Evolutionary conservation across 2,113 vertebrate species (phyloP).

Genomic region (Indri indri): DNA sequence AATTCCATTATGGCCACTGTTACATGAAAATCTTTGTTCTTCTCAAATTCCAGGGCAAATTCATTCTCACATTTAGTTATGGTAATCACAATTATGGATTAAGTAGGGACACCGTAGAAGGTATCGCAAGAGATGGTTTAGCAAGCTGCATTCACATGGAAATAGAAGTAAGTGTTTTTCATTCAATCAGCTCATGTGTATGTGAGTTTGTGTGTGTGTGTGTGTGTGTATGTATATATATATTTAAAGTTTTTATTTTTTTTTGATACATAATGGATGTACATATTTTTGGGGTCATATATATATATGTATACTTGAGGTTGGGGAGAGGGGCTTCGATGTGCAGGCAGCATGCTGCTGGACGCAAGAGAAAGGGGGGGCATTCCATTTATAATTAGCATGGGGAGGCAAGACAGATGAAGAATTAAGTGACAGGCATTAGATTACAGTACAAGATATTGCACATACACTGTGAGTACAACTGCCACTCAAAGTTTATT

Average conservation of each 20-base stretch:
- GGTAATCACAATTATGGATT: slow-evolving; percentile 89
- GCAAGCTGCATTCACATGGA: slow-evolving; percentile 94
- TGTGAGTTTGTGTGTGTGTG: neutral
- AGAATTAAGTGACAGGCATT: neutral
- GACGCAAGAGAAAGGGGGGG: neutral
- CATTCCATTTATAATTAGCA: neutral
- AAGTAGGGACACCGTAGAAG: slow-evolving; percentile 90
- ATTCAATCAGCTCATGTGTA: neutral
- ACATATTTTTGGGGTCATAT: neutral
- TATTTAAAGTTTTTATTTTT: neutral
- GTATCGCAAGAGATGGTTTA: slow-evolving; percentile 91
- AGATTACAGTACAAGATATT: neutral
- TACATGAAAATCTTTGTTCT: neutral
- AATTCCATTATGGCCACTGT: neutral
- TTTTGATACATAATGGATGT: neutral
- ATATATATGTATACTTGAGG: neutral
- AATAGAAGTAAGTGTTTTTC: slow-evolving; percentile 87
- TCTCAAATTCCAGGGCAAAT: slow-evolving; percentile 89
- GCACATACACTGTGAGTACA: neutral
- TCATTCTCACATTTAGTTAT: slow-evolving; percentile 90
- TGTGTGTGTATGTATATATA: neutral
- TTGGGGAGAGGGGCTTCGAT: neutral
- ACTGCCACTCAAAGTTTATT: neutral
- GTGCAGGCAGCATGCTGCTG: neutral
- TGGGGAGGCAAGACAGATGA: neutral